Evolutionary conservation across 2,888 invertebrate species (phyloP), one percentile per base, ranked within the genome.

Genomic region (Nebria salina): DNA sequence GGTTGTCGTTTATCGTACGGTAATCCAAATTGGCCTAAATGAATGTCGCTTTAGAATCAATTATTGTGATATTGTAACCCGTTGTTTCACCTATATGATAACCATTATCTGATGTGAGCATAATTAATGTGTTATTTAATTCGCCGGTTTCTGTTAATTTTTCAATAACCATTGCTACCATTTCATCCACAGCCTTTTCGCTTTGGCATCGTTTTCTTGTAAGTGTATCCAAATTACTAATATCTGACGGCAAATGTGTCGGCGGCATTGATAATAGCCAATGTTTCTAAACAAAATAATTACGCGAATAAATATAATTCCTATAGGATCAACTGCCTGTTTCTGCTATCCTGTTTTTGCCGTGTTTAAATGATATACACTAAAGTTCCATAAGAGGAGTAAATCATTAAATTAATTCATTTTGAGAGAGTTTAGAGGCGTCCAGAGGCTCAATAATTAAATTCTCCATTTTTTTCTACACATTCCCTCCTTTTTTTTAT

Each of bases 41-140:
- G 9, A 81, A 68, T 11, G 8, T 34, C 25, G 78, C 20, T 78
- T 11, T 54, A 70, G 25, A n/a, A 73, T 34, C 34, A 34, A 34
- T 1, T 34, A 66, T 13, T 43, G 4, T 7, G 78, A 75, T 54
- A 43, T 11, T 54, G 26, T 7, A 66, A 75, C 25, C 13, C 34
- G 64, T 41, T 20, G n/a, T 26, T 13, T 88, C 87, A 95, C 96
- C 96, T 84, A 97, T 90, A 89, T 98, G 97, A 88, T 94, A 98
- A 26, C 97, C 97, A 89, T 97, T 96, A 87, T 98, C 97, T 0
- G 97, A 97, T 0, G 96, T 95, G 85, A 93, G 96, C 76, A 97
- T 92, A 0, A 97, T 87, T 85, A 94, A 97, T 0, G 97, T 97
- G 84, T 95, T 91, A 0, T 95, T 90, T 5, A 96, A 86, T 1